Evolutionary conservation across 2,797 vertebrate species (phyloP).

Genomic region (Chrosomus eos): DNA sequence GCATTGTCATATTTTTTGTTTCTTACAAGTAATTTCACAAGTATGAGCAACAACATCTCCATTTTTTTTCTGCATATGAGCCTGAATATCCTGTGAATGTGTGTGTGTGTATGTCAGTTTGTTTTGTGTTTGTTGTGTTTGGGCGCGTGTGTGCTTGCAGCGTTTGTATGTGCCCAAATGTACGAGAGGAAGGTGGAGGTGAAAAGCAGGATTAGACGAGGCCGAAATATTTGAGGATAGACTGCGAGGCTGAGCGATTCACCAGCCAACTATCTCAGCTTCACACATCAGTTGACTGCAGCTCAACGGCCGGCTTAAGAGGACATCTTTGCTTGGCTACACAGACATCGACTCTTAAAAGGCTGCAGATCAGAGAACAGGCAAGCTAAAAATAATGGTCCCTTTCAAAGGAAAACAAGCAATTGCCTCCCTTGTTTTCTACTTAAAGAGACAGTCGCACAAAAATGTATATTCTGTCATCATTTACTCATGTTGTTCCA

Average conservation of each 20-base stretch:
- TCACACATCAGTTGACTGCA: slow-evolving; percentile 8
- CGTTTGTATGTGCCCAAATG: neutral
- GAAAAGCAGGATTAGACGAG: slow-evolving; percentile 38
- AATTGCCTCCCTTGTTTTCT: neutral
- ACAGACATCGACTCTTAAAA: slow-evolving; percentile 28
- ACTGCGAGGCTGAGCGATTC: slow-evolving; percentile 22
- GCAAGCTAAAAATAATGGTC: slow-evolving; percentile 7
- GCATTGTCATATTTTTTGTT: neutral
- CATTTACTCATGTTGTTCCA: neutral
- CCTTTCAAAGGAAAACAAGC: slow-evolving; percentile 3
- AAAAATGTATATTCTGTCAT: neutral
- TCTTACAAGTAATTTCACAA: neutral
- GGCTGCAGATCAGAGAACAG: slow-evolving; percentile 1
- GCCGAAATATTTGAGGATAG: neutral
- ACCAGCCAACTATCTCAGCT: slow-evolving; percentile 27
- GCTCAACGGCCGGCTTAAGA: slow-evolving; percentile 12
- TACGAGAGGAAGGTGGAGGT: slow-evolving; percentile 21
- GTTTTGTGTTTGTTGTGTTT: slow-evolving; percentile 36
- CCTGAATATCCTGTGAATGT: neutral
- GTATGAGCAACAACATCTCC: neutral
- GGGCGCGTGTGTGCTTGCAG: slow-evolving; percentile 17
- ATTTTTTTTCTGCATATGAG: neutral
- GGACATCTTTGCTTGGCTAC: slow-evolving; percentile 1
- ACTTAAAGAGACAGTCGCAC: neutral
- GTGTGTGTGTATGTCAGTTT: slow-evolving; percentile 66